Evolutionary conservation across 2,888 invertebrate genomes (phyloP).

Genomic region (Altica lythri): DNA sequence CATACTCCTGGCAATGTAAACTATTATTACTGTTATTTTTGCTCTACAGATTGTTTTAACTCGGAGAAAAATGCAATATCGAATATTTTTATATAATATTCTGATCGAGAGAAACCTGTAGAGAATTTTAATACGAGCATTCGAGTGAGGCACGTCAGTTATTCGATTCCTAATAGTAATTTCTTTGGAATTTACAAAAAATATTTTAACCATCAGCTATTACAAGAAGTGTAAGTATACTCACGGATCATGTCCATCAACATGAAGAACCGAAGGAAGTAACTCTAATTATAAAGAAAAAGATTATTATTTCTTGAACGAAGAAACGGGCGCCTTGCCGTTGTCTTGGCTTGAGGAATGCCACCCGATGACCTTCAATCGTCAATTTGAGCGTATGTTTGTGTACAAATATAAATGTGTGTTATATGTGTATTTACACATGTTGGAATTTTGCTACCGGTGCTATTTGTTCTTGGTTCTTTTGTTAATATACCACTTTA

Average conservation of each 20-base stretch:
- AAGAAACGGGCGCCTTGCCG: conserved; percentile 41
- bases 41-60: no score
- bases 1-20: no score
- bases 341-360: conserved; percentile 45
- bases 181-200: conserved; percentile 1
- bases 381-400: conserved; percentile 37
- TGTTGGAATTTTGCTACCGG: conserved; percentile 33
- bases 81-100: neutral
- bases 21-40: no score
- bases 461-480: conserved; percentile 8
- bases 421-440: conserved; percentile 31
- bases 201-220: conserved; percentile 3
- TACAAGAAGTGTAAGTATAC: conserved; percentile 15
- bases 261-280: conserved; percentile 6
- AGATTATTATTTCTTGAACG: conserved; percentile 43
- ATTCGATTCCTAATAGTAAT: conserved; percentile 6
- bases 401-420: conserved; percentile 32
- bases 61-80: no score
- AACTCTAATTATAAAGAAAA: conserved; percentile 24
- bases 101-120: neutral
- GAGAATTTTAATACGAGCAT: conserved; percentile 3
- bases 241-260: conserved; percentile 6
- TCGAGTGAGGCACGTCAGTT: neutral
- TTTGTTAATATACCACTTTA: neutral
- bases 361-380: conserved; percentile 48